Conservation (phyloP, 2,113 vertebrate genomes). For the Cricetomys ansorgei region DNA sequence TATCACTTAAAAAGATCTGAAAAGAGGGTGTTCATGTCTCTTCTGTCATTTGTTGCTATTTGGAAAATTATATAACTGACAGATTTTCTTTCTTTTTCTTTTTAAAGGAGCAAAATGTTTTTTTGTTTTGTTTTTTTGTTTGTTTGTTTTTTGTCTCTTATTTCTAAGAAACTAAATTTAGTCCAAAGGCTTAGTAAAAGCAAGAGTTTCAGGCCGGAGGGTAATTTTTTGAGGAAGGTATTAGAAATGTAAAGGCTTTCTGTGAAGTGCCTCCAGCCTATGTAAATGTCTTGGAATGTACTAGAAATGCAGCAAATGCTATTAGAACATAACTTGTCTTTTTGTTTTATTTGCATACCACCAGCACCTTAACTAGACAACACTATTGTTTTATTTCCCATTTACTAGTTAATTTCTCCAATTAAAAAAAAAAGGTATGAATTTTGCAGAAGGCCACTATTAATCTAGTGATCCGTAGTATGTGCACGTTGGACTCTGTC, state of each 20-base stretch:
- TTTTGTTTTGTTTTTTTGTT: too few species aligned
- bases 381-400: constrained; percentile 47
- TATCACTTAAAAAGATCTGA: not conserved
- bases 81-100: not conserved
- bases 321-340: constrained; percentile 65
- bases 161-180: constrained; percentile 75
- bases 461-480: not conserved
- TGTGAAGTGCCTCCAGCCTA: constrained; percentile 64
- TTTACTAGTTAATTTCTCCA: constrained; percentile 60
- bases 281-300: constrained; percentile 40
- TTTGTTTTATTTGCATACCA: constrained; percentile 42
- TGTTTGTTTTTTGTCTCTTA: constrained; percentile 51
- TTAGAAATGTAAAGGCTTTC: constrained; percentile 63
- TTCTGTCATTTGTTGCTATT: constrained; percentile 62
- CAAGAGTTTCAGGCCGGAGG: constrained; percentile 62
- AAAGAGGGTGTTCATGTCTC: constrained; percentile 43
- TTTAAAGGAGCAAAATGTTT: not conserved
- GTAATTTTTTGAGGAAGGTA: constrained; percentile 65
- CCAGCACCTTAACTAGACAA: not conserved
- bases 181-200: constrained; percentile 65
- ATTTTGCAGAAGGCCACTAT: constrained; percentile 33
- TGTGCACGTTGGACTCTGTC: not conserved
- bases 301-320: constrained; percentile 44
- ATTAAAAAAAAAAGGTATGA: constrained; percentile 35
- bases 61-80: constrained; percentile 65